These are phyloP conservation scores for Loriculus beryllinus DNA, from an alignment of 2,797 vertebrate species.

Conservation along the genomic window DNA sequence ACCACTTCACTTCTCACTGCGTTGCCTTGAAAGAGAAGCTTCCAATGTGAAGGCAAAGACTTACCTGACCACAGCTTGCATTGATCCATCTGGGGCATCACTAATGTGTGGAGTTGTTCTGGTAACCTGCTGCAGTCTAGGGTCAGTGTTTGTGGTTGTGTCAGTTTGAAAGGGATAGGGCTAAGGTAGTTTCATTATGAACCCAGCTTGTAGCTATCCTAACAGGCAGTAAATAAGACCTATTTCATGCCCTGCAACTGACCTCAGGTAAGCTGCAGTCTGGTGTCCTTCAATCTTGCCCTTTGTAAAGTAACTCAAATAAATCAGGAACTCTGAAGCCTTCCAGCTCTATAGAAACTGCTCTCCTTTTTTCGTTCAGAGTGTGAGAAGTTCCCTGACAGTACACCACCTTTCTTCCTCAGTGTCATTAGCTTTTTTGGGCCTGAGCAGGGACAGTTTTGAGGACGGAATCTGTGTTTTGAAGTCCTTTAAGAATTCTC, in stretches of 20 bases:
- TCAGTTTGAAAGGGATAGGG: background rate
- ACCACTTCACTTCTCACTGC: background rate
- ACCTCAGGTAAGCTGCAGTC: background rate
- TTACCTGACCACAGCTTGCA: background rate
- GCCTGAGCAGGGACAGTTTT: background rate
- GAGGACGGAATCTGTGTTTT: background rate
- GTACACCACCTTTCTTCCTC: background rate
- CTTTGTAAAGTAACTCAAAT: background rate
- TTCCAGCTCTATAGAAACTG: background rate
- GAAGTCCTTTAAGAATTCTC: background rate
- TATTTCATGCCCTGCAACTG: background rate
- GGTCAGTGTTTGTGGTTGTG: fast-evolving
- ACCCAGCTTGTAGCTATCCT: background rate
- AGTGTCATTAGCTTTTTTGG: background rate
- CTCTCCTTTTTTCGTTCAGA: background rate
- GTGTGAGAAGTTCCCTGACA: background rate
- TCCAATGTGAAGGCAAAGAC: background rate
- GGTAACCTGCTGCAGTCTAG: background rate
- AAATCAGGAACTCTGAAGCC: background rate
- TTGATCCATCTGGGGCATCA: background rate
- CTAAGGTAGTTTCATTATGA: background rate
- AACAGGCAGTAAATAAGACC: background rate
- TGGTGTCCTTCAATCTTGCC: background rate
- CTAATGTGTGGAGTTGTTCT: fast-evolving
- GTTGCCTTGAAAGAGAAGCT: background rate